These are phyloP conservation scores for Pungitius pungitius DNA, from an alignment of 2,113 vertebrate species.

Conservation along the genomic window DNA sequence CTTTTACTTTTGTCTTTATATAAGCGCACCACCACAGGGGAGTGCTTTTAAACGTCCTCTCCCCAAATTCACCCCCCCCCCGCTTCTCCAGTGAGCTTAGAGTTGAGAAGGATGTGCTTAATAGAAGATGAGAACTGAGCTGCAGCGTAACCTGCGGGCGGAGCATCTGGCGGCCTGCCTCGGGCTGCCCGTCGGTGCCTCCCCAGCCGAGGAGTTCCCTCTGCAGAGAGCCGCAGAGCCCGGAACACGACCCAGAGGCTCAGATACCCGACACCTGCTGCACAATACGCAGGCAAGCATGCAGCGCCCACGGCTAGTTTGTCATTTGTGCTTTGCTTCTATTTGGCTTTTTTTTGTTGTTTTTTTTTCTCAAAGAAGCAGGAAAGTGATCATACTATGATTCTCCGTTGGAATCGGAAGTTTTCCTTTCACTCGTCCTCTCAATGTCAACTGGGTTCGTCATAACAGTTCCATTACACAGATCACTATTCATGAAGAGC, in stretches of 20 bases:
- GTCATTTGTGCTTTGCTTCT: slow-evolving; percentile 28
- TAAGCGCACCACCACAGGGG: not conserved
- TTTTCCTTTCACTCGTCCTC: slow-evolving; percentile 1
- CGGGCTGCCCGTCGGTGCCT: slow-evolving; percentile 34
- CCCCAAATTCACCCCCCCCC: slow-evolving; percentile 23
- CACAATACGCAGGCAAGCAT: not conserved
- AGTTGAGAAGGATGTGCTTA: slow-evolving; percentile 30
- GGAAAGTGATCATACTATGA: slow-evolving; percentile 15
- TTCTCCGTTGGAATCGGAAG: not conserved
- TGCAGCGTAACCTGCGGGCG: slow-evolving; percentile 39
- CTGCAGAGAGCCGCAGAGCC: slow-evolving; percentile 17
- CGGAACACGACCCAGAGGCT: slow-evolving; percentile 28
- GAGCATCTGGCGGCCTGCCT: slow-evolving; percentile 55
- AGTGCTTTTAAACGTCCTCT: not conserved
- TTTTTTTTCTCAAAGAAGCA: slow-evolving; percentile 6
- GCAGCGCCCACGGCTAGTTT: slow-evolving; percentile 1
- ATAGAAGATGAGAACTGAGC: slow-evolving; percentile 48
- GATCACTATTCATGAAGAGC: not conserved
- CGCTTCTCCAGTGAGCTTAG: slow-evolving; percentile 7
- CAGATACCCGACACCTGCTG: slow-evolving; percentile 45
- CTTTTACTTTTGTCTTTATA: not conserved
- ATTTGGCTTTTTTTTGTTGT: not conserved
- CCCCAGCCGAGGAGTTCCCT: slow-evolving; percentile 35
- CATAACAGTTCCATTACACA: not conserved
- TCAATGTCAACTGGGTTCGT: slow-evolving; percentile 13